phyloP scores from a whole-genome alignment of 2,797 vertebrate species.

The Coccyzus lansbergi region DNA sequence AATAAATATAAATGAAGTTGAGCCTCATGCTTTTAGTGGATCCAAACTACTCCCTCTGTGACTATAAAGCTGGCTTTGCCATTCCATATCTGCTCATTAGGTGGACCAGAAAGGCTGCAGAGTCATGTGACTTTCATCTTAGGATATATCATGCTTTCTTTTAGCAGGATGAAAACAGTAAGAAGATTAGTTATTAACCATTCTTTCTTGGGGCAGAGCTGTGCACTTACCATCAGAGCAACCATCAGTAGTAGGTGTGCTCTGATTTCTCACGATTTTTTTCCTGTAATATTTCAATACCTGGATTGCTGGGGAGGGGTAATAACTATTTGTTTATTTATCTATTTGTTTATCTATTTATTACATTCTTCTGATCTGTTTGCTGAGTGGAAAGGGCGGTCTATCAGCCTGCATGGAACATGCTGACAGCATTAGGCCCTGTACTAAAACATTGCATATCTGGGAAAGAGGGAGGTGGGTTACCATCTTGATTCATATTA shows the following conservation, averaged over 20 bases:
- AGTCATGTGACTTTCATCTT: not conserved
- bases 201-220: not conserved
- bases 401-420: accelerated
- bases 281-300: not conserved
- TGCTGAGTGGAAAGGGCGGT: not conserved
- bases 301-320: not conserved
- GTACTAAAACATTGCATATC: not conserved
- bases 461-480: not conserved
- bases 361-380: not conserved
- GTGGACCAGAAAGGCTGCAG: not conserved
- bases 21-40: not conserved
- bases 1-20: conserved; percentile 8
- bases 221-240: not conserved
- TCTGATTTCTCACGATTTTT: not conserved
- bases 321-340: not conserved
- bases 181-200: not conserved
- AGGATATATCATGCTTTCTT: not conserved
- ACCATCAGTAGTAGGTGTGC: not conserved
- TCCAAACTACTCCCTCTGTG: not conserved
- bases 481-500: not conserved
- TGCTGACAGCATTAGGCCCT: not conserved
- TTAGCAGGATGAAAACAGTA: not conserved
- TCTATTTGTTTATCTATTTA: not conserved
- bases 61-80: not conserved
- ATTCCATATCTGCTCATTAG: not conserved